Percentiles rank a stretch among this genome's conserved stretches.
Conservation (phyloP, 2,888 invertebrate genomes). For the Chorisops tibialis region DNA sequence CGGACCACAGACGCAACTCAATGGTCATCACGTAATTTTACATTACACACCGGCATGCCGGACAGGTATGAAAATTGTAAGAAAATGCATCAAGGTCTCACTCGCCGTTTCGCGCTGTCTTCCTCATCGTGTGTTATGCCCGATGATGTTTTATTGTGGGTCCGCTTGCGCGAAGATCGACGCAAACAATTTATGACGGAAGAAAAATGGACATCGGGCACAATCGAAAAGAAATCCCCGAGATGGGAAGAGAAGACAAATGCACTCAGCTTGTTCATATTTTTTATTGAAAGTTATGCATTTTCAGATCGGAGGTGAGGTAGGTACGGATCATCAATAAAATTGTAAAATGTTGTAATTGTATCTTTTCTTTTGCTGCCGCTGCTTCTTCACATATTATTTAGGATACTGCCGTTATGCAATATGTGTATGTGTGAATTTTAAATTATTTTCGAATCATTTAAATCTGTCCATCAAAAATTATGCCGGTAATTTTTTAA, state of each 20-base stretch:
- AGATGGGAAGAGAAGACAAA: conserved; percentile 22
- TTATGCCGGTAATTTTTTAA: too few relatives aligned
- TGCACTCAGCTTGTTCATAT: conserved; percentile 23
- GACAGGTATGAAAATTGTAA: too few relatives aligned
- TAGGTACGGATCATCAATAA: conserved; percentile 9
- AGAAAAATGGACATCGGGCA: conserved; percentile 14
- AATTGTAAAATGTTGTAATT: conserved; percentile 17
- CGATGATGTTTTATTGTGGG: too few relatives aligned
- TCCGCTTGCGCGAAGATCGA: too few relatives aligned
- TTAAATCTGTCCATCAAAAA: too few relatives aligned
- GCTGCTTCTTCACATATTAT: background rate
- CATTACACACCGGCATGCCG: background rate
- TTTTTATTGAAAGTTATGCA: conserved; percentile 9
- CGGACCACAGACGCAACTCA: background rate
- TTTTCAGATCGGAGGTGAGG: background rate
- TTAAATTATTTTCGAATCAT: too few relatives aligned
- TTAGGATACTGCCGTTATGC: too few relatives aligned
- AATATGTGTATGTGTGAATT: too few relatives aligned
- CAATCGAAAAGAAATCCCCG: conserved; percentile 4
- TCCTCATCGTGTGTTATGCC: too few relatives aligned
- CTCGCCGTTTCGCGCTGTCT: too few relatives aligned
- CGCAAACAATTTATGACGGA: conserved; percentile 13
- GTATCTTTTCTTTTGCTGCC: conserved; percentile 5
- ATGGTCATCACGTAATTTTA: conserved; percentile 22
- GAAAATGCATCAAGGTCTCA: too few relatives aligned